Base-by-base conservation (phyloP, 2,113 vertebrate species). In the Gymnobelideus leadbeateri region DNA sequence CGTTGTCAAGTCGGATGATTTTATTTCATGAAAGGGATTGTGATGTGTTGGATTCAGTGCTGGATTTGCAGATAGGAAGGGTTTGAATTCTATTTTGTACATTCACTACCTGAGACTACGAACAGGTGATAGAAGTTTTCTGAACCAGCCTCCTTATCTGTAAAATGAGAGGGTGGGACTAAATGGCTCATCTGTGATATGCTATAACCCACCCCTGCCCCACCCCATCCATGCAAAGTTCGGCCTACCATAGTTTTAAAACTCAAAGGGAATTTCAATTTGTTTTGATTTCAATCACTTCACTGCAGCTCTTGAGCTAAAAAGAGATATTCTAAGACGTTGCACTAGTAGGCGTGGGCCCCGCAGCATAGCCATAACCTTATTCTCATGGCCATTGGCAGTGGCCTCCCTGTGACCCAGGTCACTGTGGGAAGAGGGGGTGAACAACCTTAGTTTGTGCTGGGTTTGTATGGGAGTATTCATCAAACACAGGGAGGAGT, bases 301-400 rank as follows among this genome's bases (percentile, higher is more conserved):
- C 14, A n/a, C 37, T 7, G 68, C 16, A n/a, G 68, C 37, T 77
- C 68, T n/a, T 4, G 4, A 77, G 37, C 37, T 91, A 94, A 93
- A 16, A 61, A n/a, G 47, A 92, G 55, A 25, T 2, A 43, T 53
- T 95, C 52, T 55, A n/a, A 37, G 68, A 77, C 21, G 14, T 77
- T n/a, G 68, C 68, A 43, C 43, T 43, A 43, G 68, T 84, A 84
- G 47, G 90, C 92, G 89, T 91, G 96, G 93, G 53, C 21, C 51
- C 94, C 84, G 57, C 8, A 68, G 92, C 37, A 92, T 37, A 50
- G 92, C 54, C 51, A 92, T 55, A 0, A 92, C 19, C 89, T 95
- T 92, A 95, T 55, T 95, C 92, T 95, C 92, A 50, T 10, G 92
- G 89, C 90, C 97, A 93, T 95, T 91, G 95, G 94, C 43, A 93